Percentiles rank a stretch among this genome's conserved stretches.
Conservation (phyloP, 2,113 vertebrate genomes). For the Pollimyrus isidori region DNA sequence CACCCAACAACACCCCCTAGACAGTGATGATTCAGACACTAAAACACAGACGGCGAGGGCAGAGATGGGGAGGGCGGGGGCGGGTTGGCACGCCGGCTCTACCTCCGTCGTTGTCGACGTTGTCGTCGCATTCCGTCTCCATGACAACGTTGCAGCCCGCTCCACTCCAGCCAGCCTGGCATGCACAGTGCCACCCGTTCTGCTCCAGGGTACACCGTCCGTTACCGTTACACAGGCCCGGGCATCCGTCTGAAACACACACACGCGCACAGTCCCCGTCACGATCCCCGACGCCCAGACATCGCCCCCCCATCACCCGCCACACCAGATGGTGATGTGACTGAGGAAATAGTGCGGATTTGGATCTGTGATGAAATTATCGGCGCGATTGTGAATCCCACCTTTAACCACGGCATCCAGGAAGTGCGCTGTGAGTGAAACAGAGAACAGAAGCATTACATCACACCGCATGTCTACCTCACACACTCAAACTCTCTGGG, state of each 20-base stretch:
- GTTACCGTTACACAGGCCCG: conserved; percentile 91
- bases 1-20: neutral
- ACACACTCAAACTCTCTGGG: neutral
- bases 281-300: conserved; percentile 37
- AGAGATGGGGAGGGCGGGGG: neutral
- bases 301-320: conserved; percentile 62
- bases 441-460: neutral
- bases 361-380: neutral
- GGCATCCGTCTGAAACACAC: conserved; percentile 75
- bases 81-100: conserved; percentile 45
- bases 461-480: neutral
- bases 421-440: conserved; percentile 15
- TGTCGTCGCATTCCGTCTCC: conserved; percentile 95
- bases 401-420: conserved; percentile 27
- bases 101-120: conserved; percentile 95
- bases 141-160: conserved; percentile 89
- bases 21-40: neutral
- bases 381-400: neutral
- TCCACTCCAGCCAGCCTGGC: conserved; percentile 95
- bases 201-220: conserved; percentile 95
- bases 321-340: neutral
- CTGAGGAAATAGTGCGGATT: neutral
- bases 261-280: neutral
- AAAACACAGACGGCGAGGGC: neutral
- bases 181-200: conserved; percentile 95